A percentile compares a stretch with the other conserved stretches of the same genome.
Evolutionary conservation across 2,797 vertebrate species (phyloP).

Genomic region (Aeoliscus strigatus): DNA sequence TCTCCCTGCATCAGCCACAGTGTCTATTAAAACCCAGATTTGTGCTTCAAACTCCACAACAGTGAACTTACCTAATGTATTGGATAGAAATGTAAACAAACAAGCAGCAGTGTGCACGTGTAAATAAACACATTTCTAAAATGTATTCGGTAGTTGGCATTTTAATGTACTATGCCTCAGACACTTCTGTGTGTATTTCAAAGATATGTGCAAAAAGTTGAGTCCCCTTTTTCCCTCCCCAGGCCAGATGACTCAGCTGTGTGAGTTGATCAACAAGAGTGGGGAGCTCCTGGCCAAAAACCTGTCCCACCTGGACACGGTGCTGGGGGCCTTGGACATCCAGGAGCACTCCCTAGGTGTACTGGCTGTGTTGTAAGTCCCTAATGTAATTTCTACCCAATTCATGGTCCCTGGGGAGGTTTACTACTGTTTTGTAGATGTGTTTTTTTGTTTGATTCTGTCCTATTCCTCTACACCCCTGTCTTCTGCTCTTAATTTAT

Average conservation of each 20-base stretch:
- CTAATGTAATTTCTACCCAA: neutral
- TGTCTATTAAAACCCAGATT: too few relatives aligned
- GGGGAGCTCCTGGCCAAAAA: slow-evolving; percentile 98
- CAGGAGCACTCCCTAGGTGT: slow-evolving; percentile 97
- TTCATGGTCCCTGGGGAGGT: neutral
- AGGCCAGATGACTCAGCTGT: slow-evolving; percentile 99
- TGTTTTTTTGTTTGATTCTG: neutral
- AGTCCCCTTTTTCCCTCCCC: slow-evolving; percentile 38
- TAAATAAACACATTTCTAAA: neutral
- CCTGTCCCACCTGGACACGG: slow-evolving; percentile 96
- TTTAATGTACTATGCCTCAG: neutral
- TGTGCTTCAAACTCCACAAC: neutral
- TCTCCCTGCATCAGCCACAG: too few relatives aligned
- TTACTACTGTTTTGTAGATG: neutral
- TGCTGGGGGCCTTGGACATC: slow-evolving; percentile 95
- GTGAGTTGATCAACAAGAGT: slow-evolving; percentile 99
- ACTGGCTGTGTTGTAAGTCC: slow-evolving; percentile 94
- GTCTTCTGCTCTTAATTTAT: slow-evolving; percentile 1
- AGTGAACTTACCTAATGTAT: neutral
- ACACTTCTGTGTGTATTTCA: neutral
- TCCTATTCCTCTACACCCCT: neutral
- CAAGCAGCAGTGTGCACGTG: neutral
- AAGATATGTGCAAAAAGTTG: neutral
- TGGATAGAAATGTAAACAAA: neutral
- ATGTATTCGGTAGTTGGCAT: neutral